A percentile compares a stretch with the other conserved stretches of the same genome.
Evolutionary conservation across 2,113 vertebrate species (phyloP).

Genomic region (Vulpes vulpes): DNA sequence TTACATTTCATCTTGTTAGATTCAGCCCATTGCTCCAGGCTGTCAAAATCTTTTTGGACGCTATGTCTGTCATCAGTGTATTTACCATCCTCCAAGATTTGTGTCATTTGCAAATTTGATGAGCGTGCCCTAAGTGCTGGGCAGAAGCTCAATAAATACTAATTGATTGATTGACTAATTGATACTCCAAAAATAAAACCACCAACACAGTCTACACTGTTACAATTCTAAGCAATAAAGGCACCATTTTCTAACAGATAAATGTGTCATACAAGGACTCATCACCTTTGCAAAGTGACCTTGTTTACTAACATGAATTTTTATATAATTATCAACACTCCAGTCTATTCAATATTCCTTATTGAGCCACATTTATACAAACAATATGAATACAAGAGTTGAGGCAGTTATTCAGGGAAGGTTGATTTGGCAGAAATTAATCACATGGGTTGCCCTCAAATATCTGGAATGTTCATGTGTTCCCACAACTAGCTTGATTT

Average conservation of each 20-base stretch:
- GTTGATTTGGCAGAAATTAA: background rate
- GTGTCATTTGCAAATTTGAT: conserved; percentile 73
- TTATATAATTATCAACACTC: conserved; percentile 1
- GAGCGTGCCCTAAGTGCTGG: background rate
- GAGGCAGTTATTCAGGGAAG: background rate
- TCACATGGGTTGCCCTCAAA: background rate
- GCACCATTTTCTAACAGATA: background rate
- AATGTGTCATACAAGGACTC: background rate
- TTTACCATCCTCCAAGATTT: conserved; percentile 64
- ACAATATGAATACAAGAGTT: background rate
- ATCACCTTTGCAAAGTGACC: background rate
- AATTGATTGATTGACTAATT: conserved; percentile 64
- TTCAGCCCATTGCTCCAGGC: conserved; percentile 24
- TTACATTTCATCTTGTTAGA: conserved; percentile 60
- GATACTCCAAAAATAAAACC: conserved; percentile 61
- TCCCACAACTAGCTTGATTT: background rate
- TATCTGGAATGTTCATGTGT: background rate
- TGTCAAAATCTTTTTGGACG: conserved; percentile 70
- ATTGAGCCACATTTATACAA: background rate
- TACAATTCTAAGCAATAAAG: background rate
- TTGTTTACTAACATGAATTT: background rate
- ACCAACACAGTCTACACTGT: background rate
- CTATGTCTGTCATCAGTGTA: conserved; percentile 11
- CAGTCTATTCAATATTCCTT: background rate
- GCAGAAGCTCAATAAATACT: conserved; percentile 33